Base-by-base conservation (phyloP, 1,140 invertebrate genomes). In the Schlechtendalia chinensis region DNA sequence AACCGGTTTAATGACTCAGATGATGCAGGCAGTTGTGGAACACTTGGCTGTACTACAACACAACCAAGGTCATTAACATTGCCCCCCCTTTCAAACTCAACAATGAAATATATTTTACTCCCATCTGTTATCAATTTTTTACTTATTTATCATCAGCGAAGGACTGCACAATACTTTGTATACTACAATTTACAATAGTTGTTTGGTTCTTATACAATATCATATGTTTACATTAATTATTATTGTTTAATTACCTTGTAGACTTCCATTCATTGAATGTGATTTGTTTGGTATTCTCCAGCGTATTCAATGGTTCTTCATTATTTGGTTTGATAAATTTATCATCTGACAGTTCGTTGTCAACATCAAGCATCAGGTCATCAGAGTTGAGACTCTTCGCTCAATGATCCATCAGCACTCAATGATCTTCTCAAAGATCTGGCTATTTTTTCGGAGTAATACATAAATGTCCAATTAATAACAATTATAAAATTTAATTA, bases 1-100 rank as follows among this genome's bases (percentile, higher is more conserved):
- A 79, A 79, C 75, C 75, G 75, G 75, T 79, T 79, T 79, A 79
- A 79, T 79, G 75, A 79, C 58, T 79, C 75, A 79, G 74, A 59
- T 77, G 74, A 59, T 77, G 58, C 39, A 63, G 22, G n/a, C 75
- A 61, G 56, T 61, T 61, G 56, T 56, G 24, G 56, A 61, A 59
- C 74, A 61, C 56, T 77, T 24, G 24, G 24, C 39, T 16, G 5
- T 47, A 5, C 24, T 72, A 54, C 19, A 72, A 54, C 19, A 72
- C 75, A 17, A 63, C 75, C 75, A 79, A 79, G 75, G 75, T 79
- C 75, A 79, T 61, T 79, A 79, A 79, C 75, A 79, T 50, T 63
- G 45, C 24, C 58, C 75, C 58, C 75, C 50, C 58, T 61, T 79
- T 63, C 71, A 39, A 1, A 75, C 14, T n/a, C 58, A 59, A 79